These are phyloP conservation scores for Phlogophora meticulosa DNA, from an alignment of 2,888 invertebrate genomes.

Conservation along the genomic window DNA sequence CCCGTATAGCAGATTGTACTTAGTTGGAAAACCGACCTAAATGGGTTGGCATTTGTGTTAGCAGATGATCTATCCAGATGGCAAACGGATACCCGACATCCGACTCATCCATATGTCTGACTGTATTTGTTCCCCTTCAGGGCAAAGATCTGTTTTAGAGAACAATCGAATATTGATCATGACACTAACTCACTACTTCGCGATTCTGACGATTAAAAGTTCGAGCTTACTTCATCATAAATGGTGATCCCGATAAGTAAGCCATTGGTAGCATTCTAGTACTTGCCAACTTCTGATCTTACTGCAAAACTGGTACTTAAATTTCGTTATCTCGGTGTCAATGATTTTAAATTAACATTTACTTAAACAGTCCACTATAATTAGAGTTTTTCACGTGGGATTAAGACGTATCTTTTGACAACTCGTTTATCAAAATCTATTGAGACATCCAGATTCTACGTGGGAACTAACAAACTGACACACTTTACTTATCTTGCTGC, in stretches of 20 bases:
- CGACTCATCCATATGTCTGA: neutral
- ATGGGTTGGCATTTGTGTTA: conserved; percentile 31
- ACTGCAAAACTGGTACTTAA: neutral
- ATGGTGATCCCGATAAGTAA: neutral
- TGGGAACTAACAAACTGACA: conserved; percentile 54
- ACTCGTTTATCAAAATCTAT: conserved; percentile 52
- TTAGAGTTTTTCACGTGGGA: conserved; percentile 55
- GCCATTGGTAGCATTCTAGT: neutral
- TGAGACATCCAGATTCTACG: conserved; percentile 56
- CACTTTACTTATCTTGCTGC: conserved; percentile 35
- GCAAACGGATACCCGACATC: conserved; percentile 18
- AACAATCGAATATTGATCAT: neutral
- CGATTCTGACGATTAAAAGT: neutral
- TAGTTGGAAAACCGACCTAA: conserved; percentile 28
- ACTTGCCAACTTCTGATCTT: too few species aligned
- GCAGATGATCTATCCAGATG: conserved; percentile 29
- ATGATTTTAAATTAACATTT: neutral
- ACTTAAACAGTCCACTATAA: conserved; percentile 18
- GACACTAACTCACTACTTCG: neutral
- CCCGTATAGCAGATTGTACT: conserved; percentile 2
- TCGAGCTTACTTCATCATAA: too few species aligned
- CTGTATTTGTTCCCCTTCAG: neutral
- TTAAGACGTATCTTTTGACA: conserved; percentile 43
- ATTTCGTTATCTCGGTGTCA: too few species aligned
- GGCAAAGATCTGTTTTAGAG: neutral